Conservation (phyloP, 2,888 invertebrate genomes). For the Drosophila tripunctata region DNA sequence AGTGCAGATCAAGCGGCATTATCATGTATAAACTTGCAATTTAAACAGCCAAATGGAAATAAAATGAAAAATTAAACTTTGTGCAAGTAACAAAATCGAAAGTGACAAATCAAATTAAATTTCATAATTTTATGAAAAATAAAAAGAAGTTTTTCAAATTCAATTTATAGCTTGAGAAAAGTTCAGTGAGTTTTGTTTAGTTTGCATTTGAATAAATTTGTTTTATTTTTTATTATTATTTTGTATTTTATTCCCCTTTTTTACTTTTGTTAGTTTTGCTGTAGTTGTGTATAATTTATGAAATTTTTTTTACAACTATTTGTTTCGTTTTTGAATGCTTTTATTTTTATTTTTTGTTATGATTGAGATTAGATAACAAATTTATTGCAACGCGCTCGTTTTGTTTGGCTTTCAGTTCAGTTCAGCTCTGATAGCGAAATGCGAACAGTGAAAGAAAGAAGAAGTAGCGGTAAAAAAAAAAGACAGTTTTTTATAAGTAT, state of each 20-base stretch:
- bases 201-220: constrained; percentile 12
- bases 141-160: too few species aligned
- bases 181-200: constrained; percentile 9
- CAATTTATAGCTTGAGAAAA: too few species aligned
- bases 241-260: constrained; percentile 5
- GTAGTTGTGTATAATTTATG: constrained; percentile 46
- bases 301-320: constrained; percentile 62
- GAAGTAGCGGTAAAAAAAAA: background rate
- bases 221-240: background rate
- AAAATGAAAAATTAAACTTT: background rate
- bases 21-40: constrained; percentile 75
- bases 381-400: constrained; percentile 71
- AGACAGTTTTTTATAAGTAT: background rate
- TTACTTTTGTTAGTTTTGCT: constrained; percentile 4
- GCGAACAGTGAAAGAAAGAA: too few species aligned
- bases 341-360: constrained; percentile 69
- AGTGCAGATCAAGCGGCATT: constrained; percentile 80
- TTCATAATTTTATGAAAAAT: constrained; percentile 58
- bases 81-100: constrained; percentile 39
- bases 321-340: constrained; percentile 61
- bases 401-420: constrained; percentile 46
- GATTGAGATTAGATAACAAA: constrained; percentile 77
- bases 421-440: constrained; percentile 46
- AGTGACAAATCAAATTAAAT: constrained; percentile 70
- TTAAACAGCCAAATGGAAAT: constrained; percentile 30